phyloP scores from a whole-genome alignment of 2,888 invertebrate species.

The Megaustenia siamemsis region DNA sequence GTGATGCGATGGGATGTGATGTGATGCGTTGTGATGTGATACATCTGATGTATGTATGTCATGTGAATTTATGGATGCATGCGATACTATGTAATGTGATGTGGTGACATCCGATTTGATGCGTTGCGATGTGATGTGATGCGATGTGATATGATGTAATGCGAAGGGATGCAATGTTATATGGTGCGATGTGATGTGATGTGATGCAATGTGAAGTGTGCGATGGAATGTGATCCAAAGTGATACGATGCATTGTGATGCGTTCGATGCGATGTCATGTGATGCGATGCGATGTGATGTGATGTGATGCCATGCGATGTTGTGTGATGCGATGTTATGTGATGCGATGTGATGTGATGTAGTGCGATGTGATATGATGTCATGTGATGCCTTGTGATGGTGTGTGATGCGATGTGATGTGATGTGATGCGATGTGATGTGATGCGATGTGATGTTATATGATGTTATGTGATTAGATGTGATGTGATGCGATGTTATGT shows the following conservation, averaged over 20 bases:
- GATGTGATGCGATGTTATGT: too few relatives aligned
- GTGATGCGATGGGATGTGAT: too few relatives aligned
- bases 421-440: background rate
- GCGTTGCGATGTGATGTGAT: too few relatives aligned
- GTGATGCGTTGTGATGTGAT: too few relatives aligned
- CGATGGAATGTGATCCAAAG: background rate
- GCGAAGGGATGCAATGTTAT: too few relatives aligned
- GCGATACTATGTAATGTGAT: too few relatives aligned
- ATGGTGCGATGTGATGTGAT: background rate
- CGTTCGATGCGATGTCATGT: background rate
- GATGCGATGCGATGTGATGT: background rate
- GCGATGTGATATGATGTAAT: too few relatives aligned
- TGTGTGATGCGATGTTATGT: background rate
- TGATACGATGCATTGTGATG: background rate
- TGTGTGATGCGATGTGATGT: conserved; percentile 21
- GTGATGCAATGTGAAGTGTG: background rate
- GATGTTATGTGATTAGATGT: too few relatives aligned
- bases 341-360: background rate
- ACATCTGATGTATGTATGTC: too few relatives aligned
- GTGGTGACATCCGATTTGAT: too few relatives aligned
- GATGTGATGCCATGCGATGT: background rate
- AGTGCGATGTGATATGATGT: conserved; percentile 10
- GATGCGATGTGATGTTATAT: too few relatives aligned
- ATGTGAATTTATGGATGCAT: too few relatives aligned
- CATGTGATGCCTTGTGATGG: conserved; percentile 4